Evolutionary conservation across 2,113 vertebrate species (phyloP), one percentile per base, ranked within the genome.

Genomic region (Atrichornis clamosus): DNA sequence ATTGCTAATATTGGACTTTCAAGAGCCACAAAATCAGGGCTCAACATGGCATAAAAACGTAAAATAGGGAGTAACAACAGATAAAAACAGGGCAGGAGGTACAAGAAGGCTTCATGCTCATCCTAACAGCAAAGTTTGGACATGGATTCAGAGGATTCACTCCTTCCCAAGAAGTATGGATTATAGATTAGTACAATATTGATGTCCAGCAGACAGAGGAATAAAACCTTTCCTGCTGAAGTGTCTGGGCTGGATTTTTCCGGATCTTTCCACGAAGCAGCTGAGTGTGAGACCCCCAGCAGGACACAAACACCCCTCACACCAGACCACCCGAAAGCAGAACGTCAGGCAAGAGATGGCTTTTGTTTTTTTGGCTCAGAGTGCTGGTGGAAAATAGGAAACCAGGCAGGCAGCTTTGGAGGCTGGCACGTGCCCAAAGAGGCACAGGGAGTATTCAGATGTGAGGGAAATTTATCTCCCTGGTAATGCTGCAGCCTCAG

Each of bases 401-500:
- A 67, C 19, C 93, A 89, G 72, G 8, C 47, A 77, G 68, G 91
- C 91, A 82, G 94, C 84, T 93, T 73, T 90, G 87, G 88, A 55
- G 42, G 15, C 64, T 95, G 93, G 94, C 93, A 87, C 7, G 2
- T 84, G 87, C 87, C 88, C 93, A 93, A 90, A 60, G 82, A 39
- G 69, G 78, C 1, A 2, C 55, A 74, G 85, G 33, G 91, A 96
- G 63, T 70, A 79, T 82, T 91, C 84, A 84, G 90, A 91, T 87
- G 78, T 12, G 33, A 80, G 39, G 78, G 84, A 83, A 96, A 96
- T 96, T 84, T 87, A 30, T 94, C 94, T 93, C 65, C 5, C 84
- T 92, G 96, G 62, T 58, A 50, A 81, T 42, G 77, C 89, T 82
- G 89, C 84, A 96, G 91, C 91, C 96, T 96, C 94, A 79, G 44